Evolutionary conservation across 2,888 invertebrate species (phyloP), one percentile per base, ranked within the genome.

Genomic region (Drosophila basisetae): DNA sequence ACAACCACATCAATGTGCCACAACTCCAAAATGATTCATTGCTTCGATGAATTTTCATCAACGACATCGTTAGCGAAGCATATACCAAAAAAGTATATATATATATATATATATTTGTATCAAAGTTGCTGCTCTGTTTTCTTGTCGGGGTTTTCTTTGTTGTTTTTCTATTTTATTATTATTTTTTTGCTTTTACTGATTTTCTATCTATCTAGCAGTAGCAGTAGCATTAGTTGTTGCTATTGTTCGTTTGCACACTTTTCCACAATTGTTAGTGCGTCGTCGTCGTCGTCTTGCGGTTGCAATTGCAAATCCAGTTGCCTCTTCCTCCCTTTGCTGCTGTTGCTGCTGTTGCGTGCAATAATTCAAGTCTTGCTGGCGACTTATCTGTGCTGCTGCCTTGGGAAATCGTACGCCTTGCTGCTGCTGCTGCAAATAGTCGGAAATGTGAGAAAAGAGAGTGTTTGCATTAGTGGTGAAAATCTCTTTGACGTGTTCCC

Each of bases 351-450:
- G 56, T 30, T 37, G 59, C 84, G 82, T 83, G 86, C 85, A 83
- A 90, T 91, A 92, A 91, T 92, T 92, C 79, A 91, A 91, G 91
- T 91, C 92, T 87, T 92, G 91, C 80, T 92, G 91, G 80, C 87
- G 91, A 91, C 91, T 92, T 91, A 91, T 91, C 90, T 91, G 82
- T 62, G 83, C 81, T 83, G 82, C 84, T 82, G 80, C 83, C 82
- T 91, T 87, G 82, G 80, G 82, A 83, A 80, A 86, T 84, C 90
- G 91, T 90, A 84, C 71, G 88, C 76, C 91, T 78, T 77, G 73
- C 78, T 89, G 82, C 80, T 83, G 91, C 83, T 82, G 81, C 88
- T 41, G 30, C 66, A 25, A 79, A 76, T 68, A 78, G 73, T 84
- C 76, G 75, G 77, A 89, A 86, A 86, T 53, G 59, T 47, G 74